Conservation (phyloP, 2,888 invertebrate species). For the Carcina quercana region DNA sequence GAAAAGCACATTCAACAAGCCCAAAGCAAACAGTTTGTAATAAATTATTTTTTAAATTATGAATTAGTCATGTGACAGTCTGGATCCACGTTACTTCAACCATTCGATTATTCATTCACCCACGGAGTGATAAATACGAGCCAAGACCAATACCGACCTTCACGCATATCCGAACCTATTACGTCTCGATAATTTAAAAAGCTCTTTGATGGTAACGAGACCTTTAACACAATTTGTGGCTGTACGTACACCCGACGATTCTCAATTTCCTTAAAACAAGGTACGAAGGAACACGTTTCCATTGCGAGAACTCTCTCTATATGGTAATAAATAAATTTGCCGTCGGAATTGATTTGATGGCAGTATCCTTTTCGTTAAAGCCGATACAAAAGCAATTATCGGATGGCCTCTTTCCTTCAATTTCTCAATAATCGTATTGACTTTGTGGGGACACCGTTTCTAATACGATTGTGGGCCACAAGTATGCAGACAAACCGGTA, state of each 20-base stretch:
- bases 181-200: too few species aligned
- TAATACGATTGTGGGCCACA: neutral
- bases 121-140: too few species aligned
- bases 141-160: too few species aligned
- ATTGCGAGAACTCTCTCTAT: slow-evolving; percentile 45
- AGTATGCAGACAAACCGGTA: too few species aligned
- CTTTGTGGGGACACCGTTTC: slow-evolving; percentile 1
- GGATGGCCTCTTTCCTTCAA: slow-evolving; percentile 14
- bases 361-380: slow-evolving; percentile 37
- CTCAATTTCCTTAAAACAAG: slow-evolving; percentile 15
- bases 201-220: neutral
- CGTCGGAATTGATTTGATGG: slow-evolving; percentile 48
- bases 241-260: neutral
- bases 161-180: too few species aligned
- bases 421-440: slow-evolving; percentile 5
- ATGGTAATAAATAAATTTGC: slow-evolving; percentile 60
- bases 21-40: too few species aligned
- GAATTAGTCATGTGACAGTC: too few species aligned
- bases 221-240: neutral
- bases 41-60: too few species aligned
- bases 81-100: too few species aligned
- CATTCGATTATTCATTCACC: too few species aligned
- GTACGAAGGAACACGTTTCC: slow-evolving; percentile 12
- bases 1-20: too few species aligned
- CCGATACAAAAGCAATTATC: slow-evolving; percentile 52